Conservation (phyloP, 2,113 vertebrate species). For the Psettodes erumei region DNA sequence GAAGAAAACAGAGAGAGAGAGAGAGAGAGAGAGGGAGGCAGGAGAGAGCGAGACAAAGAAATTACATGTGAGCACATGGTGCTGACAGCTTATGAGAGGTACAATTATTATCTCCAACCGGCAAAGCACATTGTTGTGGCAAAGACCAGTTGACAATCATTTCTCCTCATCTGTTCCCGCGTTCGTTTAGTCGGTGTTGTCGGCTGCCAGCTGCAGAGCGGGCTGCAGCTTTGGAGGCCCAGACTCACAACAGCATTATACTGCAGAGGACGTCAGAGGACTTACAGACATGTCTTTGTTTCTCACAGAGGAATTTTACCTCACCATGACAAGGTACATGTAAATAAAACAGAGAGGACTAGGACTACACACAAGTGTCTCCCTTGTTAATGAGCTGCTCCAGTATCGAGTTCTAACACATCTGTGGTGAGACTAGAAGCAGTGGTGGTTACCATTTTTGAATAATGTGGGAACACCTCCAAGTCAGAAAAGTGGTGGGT, state of each 20-base stretch:
- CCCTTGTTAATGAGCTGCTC: not conserved
- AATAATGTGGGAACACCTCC: not conserved
- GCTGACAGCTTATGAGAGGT: slow-evolving; percentile 65
- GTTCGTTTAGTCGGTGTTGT: not conserved
- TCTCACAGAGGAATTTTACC: slow-evolving; percentile 14
- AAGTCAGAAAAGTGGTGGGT: not conserved
- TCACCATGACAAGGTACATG: not conserved
- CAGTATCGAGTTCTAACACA: too few relatives aligned
- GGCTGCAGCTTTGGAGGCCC: not conserved
- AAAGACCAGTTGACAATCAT: slow-evolving; percentile 32
- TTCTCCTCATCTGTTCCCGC: slow-evolving; percentile 43
- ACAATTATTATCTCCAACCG: slow-evolving; percentile 57
- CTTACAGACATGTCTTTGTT: slow-evolving; percentile 18
- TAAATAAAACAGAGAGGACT: not conserved
- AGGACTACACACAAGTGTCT: not conserved
- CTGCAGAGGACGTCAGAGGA: too few relatives aligned
- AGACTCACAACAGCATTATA: too few relatives aligned
- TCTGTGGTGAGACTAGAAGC: not conserved
- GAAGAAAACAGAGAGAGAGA: slow-evolving; percentile 8
- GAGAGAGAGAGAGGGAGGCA: slow-evolving; percentile 19
- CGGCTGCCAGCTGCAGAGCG: slow-evolving; percentile 13
- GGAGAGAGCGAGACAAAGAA: slow-evolving; percentile 54
- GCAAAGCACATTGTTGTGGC: slow-evolving; percentile 32
- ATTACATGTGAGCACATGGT: slow-evolving; percentile 59
- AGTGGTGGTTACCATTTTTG: too few relatives aligned